These are phyloP conservation scores for Bombus impatiens DNA, from an alignment of 1,140 invertebrate genomes.

Conservation along the genomic window DNA sequence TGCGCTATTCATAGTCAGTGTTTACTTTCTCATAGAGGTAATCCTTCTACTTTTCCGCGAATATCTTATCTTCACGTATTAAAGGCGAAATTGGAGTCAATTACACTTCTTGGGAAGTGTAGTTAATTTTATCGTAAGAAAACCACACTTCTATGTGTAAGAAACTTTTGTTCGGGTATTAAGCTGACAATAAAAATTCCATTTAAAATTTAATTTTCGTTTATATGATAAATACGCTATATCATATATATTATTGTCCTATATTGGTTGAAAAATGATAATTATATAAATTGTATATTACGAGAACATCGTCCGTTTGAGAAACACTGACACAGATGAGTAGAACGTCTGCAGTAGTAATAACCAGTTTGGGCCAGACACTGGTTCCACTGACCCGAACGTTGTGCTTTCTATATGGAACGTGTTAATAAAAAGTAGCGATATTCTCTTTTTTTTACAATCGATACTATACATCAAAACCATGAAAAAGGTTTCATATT, in stretches of 20 bases:
- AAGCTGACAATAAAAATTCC: too few species aligned
- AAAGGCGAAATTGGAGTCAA: background rate
- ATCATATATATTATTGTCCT: background rate
- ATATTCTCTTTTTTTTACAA: background rate
- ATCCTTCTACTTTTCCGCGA: background rate
- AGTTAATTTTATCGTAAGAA: background rate
- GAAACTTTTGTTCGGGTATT: background rate
- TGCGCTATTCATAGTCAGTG: slow-evolving; percentile 17
- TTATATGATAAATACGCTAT: background rate
- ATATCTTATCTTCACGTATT: background rate
- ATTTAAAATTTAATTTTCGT: background rate
- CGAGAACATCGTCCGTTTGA: background rate
- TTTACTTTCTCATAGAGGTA: slow-evolving; percentile 24
- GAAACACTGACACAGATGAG: background rate
- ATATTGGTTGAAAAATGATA: background rate
- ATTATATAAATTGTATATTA: background rate
- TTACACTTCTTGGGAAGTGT: background rate
- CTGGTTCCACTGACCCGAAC: background rate
- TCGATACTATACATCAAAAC: background rate
- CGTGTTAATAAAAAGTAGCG: background rate
- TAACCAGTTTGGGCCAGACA: background rate
- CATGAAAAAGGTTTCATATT: background rate
- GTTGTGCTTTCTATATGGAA: background rate
- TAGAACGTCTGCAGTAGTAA: slow-evolving; percentile 9
- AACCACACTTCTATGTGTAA: background rate